Evolutionary conservation across 1,140 invertebrate genomes (phyloP), one percentile per base, ranked within the genome.

Genomic region (Mylabris phalerata): DNA sequence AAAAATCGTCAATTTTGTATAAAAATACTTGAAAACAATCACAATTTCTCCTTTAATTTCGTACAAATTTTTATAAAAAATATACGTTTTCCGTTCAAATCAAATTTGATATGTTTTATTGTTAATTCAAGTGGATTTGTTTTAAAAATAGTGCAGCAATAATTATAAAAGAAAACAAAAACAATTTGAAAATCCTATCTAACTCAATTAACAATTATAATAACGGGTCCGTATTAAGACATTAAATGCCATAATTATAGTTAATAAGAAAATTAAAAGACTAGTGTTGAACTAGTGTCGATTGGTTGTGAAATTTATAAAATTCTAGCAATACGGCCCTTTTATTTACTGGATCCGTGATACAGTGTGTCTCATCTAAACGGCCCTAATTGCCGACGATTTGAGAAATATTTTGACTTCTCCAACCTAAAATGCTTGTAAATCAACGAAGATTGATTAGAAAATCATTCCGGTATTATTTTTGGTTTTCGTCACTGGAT

Each of bases 91-190:
- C 26, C 9, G 32, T 45, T 32, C 47, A 61, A 61, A 45, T 56
- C 55, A 61, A 63, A 52, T 56, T 60, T 64, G 63, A 64, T 64
- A 64, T 64, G 63, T 64, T 32, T 32, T 32, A 7, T 32, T 32
- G 32, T 5, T 5, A 32, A 5, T 48, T 55, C n/a, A 38, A 52
- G 63, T 64, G 63, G 59, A 64, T 59, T 59, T 57, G 13, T 55
- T 52, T 55, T 47, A 32, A 32, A 5, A 32, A 32, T 32, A 32
- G 32, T 32, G 7, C 7, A 32, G 32, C 7, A 32, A 32, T 32
- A 32, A 32, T 32, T 5, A 32, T 32, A 32, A 32, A 7, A 32
- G 4, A 32, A 32, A 32, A 32, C 42, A 52, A 51, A 57, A 51
- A 51, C 24, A 51, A 44, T 45, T 50, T 26, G 48, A 58, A 59